Conservation (phyloP, 2,888 invertebrate species). For the Euzetes globulus region DNA sequence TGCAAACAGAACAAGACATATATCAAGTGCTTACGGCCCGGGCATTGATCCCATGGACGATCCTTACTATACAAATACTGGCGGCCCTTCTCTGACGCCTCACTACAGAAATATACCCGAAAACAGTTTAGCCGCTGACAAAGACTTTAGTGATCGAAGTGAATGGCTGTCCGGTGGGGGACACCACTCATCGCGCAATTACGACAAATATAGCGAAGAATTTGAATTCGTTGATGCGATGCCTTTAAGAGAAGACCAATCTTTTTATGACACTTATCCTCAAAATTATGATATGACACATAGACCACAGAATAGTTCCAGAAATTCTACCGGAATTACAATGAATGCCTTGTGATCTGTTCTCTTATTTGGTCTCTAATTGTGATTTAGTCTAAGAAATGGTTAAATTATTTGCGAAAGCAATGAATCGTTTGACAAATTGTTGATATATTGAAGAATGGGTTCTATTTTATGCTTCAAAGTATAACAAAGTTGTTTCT, state of each 20-base stretch:
- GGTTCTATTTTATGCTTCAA: conserved; percentile 16
- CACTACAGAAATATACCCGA: conserved; percentile 22
- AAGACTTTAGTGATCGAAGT: conserved; percentile 35
- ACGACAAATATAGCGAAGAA: conserved; percentile 15
- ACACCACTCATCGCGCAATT: neutral
- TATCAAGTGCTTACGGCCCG: conserved; percentile 34
- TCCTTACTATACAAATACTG: conserved; percentile 14
- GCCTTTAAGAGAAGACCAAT: conserved; percentile 22
- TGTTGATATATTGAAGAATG: neutral
- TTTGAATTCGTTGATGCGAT: conserved; percentile 19
- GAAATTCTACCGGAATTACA: conserved; percentile 24
- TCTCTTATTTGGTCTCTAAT: neutral
- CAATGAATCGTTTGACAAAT: neutral
- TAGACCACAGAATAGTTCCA: conserved; percentile 4
- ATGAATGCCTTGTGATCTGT: conserved; percentile 29
- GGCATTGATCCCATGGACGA: conserved; percentile 37
- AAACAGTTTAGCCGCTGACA: conserved; percentile 19
- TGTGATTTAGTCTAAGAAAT: neutral
- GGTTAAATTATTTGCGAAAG: neutral
- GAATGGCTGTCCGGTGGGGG: conserved; percentile 33
- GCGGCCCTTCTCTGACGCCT: conserved; percentile 2
- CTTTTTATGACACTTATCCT: conserved; percentile 7
- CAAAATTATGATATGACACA: conserved; percentile 21
- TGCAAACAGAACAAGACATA: conserved; percentile 26
- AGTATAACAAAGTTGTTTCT: conserved; percentile 23